Percentiles rank a stretch among this genome's conserved stretches.
Conservation (phyloP, 92 coral and sea anemone species). For the Epizoanthus fatuus region DNA sequence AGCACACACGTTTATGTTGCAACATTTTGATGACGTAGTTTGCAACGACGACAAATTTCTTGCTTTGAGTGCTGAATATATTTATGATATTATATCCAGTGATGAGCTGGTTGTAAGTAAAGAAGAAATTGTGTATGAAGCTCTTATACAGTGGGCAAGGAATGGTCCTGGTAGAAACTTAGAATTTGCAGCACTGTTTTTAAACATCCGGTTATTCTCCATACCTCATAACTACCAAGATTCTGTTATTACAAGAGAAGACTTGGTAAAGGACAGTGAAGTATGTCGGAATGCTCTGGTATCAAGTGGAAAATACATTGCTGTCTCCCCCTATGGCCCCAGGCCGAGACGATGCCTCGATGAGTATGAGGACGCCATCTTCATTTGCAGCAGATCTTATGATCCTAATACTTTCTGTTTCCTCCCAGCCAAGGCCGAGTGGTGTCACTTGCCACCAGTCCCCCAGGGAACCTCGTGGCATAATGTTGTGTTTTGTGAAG, state of each 20-base stretch:
- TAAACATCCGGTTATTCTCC: too few species aligned
- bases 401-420: neutral
- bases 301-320: too few species aligned
- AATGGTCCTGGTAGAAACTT: too few species aligned
- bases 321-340: neutral
- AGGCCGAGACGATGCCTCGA: neutral
- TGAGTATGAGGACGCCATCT: neutral
- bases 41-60: constrained; percentile 2
- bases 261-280: too few species aligned
- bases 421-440: neutral
- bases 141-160: too few species aligned
- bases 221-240: too few species aligned
- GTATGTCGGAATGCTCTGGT: too few species aligned
- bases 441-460: neutral
- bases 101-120: too few species aligned
- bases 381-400: constrained; percentile 5
- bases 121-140: too few species aligned
- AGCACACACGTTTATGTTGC: neutral
- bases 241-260: too few species aligned
- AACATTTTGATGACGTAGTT: neutral
- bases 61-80: neutral
- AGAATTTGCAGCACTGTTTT: too few species aligned
- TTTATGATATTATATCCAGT: neutral
- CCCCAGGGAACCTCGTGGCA: neutral
- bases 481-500: too few species aligned